Conservation (phyloP, 1,140 invertebrate genomes). For the Hypsibius dujardini region DNA sequence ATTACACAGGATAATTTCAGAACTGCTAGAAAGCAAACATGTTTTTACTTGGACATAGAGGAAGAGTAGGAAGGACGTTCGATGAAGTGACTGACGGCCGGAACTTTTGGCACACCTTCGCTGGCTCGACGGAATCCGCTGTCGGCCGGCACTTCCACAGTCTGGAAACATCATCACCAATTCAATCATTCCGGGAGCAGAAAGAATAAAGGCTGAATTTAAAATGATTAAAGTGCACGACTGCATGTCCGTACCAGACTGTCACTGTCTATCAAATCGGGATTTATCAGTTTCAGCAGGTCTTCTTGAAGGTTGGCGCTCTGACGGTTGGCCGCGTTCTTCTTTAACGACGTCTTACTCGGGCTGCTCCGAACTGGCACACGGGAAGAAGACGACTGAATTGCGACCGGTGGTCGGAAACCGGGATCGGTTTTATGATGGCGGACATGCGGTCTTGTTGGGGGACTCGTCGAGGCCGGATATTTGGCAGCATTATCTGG, state of each 20-base stretch:
- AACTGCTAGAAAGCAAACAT: not conserved
- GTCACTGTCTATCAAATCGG: conserved; percentile 44
- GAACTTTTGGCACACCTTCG: not conserved
- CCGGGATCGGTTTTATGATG: conserved; percentile 18
- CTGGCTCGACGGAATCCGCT: conserved; percentile 27
- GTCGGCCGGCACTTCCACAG: conserved; percentile 29
- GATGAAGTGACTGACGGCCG: not conserved
- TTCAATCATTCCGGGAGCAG: conserved; percentile 20
- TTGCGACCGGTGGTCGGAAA: not conserved
- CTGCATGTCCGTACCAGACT: conserved; percentile 15
- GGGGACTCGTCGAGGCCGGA: not conserved
- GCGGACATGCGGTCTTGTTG: not conserved
- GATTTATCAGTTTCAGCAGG: conserved; percentile 66
- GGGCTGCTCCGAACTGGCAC: conserved; percentile 13
- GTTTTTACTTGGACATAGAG: not conserved
- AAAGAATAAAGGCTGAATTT: no score
- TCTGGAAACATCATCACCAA: conserved; percentile 21
- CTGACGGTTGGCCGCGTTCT: not conserved
- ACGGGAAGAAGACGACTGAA: conserved; percentile 19
- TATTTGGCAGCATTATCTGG: no score
- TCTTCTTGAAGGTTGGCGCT: conserved; percentile 63
- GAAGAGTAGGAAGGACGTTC: not conserved
- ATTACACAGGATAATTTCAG: no score
- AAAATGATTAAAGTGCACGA: no score
- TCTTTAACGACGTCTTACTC: conserved; percentile 14